phyloP scores from a whole-genome alignment of 2,888 invertebrate species.

The Colostygia pectinataria region DNA sequence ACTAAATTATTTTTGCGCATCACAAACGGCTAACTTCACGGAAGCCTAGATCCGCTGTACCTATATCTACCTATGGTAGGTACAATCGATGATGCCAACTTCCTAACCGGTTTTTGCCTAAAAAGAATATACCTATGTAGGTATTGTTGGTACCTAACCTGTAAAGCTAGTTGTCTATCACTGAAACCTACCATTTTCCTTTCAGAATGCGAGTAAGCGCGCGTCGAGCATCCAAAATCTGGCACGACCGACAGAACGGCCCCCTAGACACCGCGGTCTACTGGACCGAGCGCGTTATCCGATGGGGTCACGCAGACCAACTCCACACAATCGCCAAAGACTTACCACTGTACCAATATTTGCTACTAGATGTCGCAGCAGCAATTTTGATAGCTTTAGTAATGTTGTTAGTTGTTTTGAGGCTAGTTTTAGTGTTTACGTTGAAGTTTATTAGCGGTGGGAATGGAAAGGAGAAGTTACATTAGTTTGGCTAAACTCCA shows the following conservation, averaged over 20 bases:
- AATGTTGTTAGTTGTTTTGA: conserved; percentile 44
- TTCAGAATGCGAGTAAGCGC: conserved; percentile 72
- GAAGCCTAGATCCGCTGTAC: no score
- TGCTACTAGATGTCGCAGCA: conserved; percentile 62
- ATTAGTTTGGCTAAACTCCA: conserved; percentile 44
- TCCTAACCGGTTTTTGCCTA: no score
- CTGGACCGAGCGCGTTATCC: conserved; percentile 81
- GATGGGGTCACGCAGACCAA: conserved; percentile 64
- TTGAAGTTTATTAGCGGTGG: conserved; percentile 48
- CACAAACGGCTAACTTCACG: no score
- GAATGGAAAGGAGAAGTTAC: conserved; percentile 61
- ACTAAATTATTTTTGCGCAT: no score
- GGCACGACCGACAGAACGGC: conserved; percentile 74
- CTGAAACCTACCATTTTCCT: no score
- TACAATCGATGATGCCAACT: no score
- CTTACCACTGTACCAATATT: conserved; percentile 56
- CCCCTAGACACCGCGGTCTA: conserved; percentile 83
- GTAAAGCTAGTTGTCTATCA: no score
- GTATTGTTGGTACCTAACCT: no score
- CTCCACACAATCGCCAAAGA: conserved; percentile 60
- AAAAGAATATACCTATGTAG: no score
- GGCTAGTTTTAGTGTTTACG: conserved; percentile 48
- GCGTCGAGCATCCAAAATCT: conserved; percentile 71
- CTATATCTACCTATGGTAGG: no score
- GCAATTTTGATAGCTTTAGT: conserved; percentile 45